These are phyloP conservation scores for Listrodromus nycthemerus DNA, from an alignment of 2,888 invertebrate species.

Conservation along the genomic window DNA sequence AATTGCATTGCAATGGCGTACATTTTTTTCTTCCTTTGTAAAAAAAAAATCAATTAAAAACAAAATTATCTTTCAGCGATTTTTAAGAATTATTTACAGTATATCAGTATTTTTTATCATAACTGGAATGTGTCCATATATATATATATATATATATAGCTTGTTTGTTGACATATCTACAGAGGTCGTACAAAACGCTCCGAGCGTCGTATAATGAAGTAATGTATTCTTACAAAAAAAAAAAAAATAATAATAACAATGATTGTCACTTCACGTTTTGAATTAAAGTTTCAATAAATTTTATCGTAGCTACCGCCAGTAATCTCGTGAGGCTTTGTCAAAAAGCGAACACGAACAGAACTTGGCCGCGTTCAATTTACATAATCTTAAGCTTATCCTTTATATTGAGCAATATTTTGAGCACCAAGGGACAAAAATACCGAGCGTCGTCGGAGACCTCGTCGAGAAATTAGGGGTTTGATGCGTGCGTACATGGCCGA, in stretches of 20 bases:
- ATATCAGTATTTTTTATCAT: conserved; percentile 36
- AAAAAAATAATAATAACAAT: background rate
- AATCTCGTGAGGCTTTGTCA: conserved; percentile 4
- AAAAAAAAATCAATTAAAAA: conserved; percentile 47
- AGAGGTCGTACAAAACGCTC: conserved; percentile 12
- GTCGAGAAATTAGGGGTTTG: conserved; percentile 7
- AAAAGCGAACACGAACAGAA: conserved; percentile 16
- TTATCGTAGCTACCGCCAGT: conserved; percentile 8
- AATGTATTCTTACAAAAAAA: background rate
- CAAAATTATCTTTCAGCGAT: conserved; percentile 41
- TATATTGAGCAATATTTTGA: conserved; percentile 71
- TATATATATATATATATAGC: conserved; percentile 26
- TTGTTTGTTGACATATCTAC: conserved; percentile 18
- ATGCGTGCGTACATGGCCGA: background rate
- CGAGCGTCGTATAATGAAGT: background rate
- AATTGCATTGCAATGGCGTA: conserved; percentile 82
- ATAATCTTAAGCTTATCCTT: conserved; percentile 50
- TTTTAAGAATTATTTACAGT: conserved; percentile 63
- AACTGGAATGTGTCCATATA: conserved; percentile 65
- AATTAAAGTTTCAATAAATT: conserved; percentile 6
- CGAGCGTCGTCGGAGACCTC: background rate
- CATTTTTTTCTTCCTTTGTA: conserved; percentile 62
- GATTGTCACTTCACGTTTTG: background rate
- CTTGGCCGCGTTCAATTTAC: conserved; percentile 8
- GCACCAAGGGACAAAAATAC: conserved; percentile 57